Base-by-base conservation (phyloP, 2,797 vertebrate species). In the Crax fasciolata region DNA sequence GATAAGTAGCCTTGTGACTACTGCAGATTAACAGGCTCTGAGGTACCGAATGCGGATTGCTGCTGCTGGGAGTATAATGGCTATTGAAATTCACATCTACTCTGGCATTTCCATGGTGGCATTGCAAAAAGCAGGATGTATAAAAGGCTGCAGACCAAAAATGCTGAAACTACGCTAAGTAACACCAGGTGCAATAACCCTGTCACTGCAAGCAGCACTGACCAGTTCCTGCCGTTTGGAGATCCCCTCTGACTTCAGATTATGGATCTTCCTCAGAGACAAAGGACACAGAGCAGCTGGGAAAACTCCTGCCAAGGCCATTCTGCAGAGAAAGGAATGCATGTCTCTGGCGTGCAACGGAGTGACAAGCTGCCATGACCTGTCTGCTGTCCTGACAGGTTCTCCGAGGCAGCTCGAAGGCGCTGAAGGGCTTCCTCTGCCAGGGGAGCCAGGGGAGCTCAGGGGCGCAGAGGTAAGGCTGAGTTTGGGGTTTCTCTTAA, bases 1-100 rank as follows among this genome's bases (percentile, higher is more conserved):
- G 96, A 96, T 96, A 97, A 97, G 94, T 95, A 96, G 95, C 94
- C 96, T 95, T 93, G 81, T 93, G 94, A 95, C 94, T 95, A 93
- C 78, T 62, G 78, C 65, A 96, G 96, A 97, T 96, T 95, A 96
- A 91, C 93, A 89, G 81, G 89, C 95, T 97, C 87, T 48, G 81
- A 96, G 94, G 81, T 89, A 83, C 87, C 0, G 2, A 90, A 78
- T 0, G 0, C 1, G 4, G 7, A 84, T 89, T 95, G 86, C 84
- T 95, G 90, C 89, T 96, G 89, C 93, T 93, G 75, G 48, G 46
- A 92, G 51, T 46, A 93, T 91, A 94, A 96, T 84, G 87, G 87
- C 93, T 89, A 92, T 94, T 95, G 92, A 97, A 96, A 95, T 91
- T 89, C 93, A 83, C 75, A 83, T 95, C 87, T 94, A 89, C 83